Evolutionary conservation across 2,888 invertebrate genomes (phyloP).

Genomic region (Athripsodes cinereus): DNA sequence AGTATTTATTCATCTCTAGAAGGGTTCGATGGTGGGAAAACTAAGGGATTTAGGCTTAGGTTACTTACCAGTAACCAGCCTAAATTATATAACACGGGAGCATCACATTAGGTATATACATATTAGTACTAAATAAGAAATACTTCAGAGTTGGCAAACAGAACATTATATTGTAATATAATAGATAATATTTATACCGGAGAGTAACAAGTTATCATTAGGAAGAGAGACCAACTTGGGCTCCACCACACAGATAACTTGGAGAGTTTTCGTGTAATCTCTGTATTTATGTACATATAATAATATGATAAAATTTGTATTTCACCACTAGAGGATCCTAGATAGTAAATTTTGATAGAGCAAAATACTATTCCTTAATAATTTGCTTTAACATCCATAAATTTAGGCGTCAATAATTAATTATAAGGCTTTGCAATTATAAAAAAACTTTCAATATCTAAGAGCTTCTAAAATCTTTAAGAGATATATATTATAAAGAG

Average conservation of each 20-base stretch:
- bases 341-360: background rate
- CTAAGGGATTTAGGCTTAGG: background rate
- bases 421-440: no score
- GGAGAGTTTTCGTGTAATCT: background rate
- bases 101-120: background rate
- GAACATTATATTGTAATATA: background rate
- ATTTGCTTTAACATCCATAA: no score
- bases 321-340: background rate
- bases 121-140: no score
- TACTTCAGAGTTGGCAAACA: background rate
- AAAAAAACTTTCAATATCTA: no score
- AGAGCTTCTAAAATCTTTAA: no score
- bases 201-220: background rate
- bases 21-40: background rate
- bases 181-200: background rate
- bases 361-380: background rate
- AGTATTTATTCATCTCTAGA: conserved; percentile 1
- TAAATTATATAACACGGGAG: background rate
- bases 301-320: background rate
- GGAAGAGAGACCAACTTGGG: background rate
- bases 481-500: no score
- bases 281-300: no score
- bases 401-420: no score
- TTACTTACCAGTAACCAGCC: background rate
- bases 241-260: background rate